Conservation (phyloP, 2,797 vertebrate species). For the Buceros bicornis region DNA sequence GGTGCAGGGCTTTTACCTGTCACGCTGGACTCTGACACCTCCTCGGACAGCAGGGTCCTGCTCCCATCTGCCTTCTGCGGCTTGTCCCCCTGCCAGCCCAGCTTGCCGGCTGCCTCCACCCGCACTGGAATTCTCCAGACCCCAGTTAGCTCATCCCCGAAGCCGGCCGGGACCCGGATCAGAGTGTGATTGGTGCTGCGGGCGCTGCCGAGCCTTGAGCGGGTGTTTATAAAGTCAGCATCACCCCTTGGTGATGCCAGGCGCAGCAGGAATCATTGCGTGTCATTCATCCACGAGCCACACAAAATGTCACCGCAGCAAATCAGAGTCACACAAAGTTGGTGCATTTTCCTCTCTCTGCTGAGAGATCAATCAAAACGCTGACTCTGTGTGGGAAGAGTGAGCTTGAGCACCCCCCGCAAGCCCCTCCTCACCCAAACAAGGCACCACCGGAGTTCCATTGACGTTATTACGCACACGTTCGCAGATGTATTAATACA, state of each 20-base stretch:
- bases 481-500: not conserved
- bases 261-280: not conserved
- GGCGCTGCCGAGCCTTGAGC: not conserved
- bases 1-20: not conserved
- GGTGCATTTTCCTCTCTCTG: not conserved
- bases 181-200: rapidly evolving
- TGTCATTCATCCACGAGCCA: not conserved
- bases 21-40: not conserved
- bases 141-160: not conserved
- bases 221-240: not conserved
- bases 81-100: not conserved
- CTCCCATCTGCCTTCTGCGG: not conserved
- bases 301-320: not conserved
- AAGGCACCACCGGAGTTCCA: not conserved
- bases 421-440: not conserved
- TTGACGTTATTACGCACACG: not conserved
- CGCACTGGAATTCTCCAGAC: not conserved
- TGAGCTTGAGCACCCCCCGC: not conserved
- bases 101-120: not conserved
- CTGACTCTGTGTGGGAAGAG: not conserved
- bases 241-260: not conserved
- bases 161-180: rapidly evolving
- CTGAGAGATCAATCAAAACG: slow-evolving; percentile 1
- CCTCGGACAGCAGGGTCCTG: not conserved
- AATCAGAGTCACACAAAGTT: not conserved